Base-by-base conservation (phyloP, 2,113 vertebrate genomes). In the Antennarius striatus region DNA sequence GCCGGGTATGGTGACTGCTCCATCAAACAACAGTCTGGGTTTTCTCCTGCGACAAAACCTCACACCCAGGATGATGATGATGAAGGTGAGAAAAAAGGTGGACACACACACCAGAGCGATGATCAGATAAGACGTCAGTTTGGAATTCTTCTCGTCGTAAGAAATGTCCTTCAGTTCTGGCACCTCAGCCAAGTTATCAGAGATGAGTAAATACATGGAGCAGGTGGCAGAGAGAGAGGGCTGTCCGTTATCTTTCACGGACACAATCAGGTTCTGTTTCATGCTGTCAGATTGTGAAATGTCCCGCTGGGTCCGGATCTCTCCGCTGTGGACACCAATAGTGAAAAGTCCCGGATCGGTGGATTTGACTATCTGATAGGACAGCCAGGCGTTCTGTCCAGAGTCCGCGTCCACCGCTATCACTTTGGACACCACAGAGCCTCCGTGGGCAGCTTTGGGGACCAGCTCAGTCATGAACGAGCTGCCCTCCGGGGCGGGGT, bases 231-330 rank as follows among this genome's bases (percentile, higher is more conserved):
- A 95, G 13, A 91, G 91, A 42, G 89, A 61, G 54, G 86, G 84
- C 71, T 83, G 82, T 45, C 36, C 88, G 71, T 17, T 58, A 63
- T 6, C 55, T 86, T 90, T 91, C 66, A 95, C 89, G 57, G 93
- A 77, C 73, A 95, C 89, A 10, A 92, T 75, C 29, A 95, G 80
- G 0, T 84, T 93, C 56, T 96, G 95, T 79, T 92, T 91, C 1
- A 85, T 92, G 30, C 73, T 72, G 0, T 96, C 95, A 56, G 92
- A 90, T 64, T 95, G 93, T 10, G 62, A 92, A 63, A 95, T 86
- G 57, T 92, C 90, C 12, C 94, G 92, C 42, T 36, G 32, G 32
- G 91, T 94, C 82, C 90, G 89, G 75, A 95, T 89, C 56, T 73
- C 72, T 36, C 32, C 32, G 3, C 7, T 36, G 32, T 36, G 32